Evolutionary conservation across 1,140 invertebrate genomes (phyloP), one percentile per base, ranked within the genome.

Genomic region (Drosophila sp.): DNA sequence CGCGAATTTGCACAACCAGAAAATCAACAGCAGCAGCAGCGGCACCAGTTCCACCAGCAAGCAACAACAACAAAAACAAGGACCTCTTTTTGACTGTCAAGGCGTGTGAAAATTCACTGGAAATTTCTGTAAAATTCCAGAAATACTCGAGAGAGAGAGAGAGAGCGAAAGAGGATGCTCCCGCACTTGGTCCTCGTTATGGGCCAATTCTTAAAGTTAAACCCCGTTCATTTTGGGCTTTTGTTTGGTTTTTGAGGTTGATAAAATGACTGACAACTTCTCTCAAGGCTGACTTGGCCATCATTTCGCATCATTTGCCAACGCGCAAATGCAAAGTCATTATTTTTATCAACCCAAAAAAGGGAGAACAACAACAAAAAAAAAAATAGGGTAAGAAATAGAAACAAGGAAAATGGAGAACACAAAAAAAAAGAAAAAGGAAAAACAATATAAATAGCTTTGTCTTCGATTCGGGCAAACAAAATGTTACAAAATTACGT

Each of bases 201-300:
- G 25, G 44, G 23, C 44, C 44, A 50, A 50, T 50, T 27, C 25
- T 27, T 50, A 50, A 50, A 50, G 44, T 27, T 76, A 72, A 79
- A 79, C 83, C 82, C 83, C 79, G 44, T 50, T 27, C 44, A 50
- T 50, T 50, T 50, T 38, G 35, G 7, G 44, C 25, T 50, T 50
- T 50, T 50, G 44, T 50, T 10, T 50, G 25, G 25, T 79, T 86
- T 63, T 66, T 38, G 67, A 60, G 55, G 61, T 77, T 76, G 83
- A 86, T 79, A 87, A 86, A 87, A 80, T 86, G 83, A 86, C 83
- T 82, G 82, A 79, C 82, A 86, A 86, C 71, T 69, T 38, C 23
- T 27, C 23, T 27, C 44, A 50, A 50, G 44, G 44, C 25, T 50
- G 44, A 27, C 44, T 50, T 27, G 44, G 44, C 23, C 44, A 50